Evolutionary conservation across 2,888 invertebrate species (phyloP).

Genomic region (Clistopyga incitator): DNA sequence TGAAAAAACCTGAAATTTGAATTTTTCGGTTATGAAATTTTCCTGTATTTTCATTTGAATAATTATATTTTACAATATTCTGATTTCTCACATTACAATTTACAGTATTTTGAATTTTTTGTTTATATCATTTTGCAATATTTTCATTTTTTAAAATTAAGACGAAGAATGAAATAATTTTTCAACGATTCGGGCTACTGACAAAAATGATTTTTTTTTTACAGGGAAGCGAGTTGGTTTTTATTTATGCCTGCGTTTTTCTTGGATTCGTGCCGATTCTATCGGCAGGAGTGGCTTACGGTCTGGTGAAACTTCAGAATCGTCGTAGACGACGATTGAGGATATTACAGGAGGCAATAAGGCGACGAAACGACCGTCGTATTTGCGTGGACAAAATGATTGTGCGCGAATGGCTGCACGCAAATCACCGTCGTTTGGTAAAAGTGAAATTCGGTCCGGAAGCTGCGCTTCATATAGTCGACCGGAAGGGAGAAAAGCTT

Average conservation of each 20-base stretch:
- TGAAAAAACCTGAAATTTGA: too few relatives aligned
- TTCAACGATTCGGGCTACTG: background rate
- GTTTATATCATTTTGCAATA: too few relatives aligned
- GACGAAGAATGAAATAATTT: too few relatives aligned
- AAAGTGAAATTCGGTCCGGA: slow-evolving; percentile 96
- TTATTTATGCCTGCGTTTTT: slow-evolving; percentile 97
- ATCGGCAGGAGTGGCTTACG: slow-evolving; percentile 96
- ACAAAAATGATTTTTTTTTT: slow-evolving; percentile 74
- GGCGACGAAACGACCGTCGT: slow-evolving; percentile 86
- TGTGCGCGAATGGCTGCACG: slow-evolving; percentile 97
- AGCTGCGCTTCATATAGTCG: slow-evolving; percentile 93
- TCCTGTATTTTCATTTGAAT: too few relatives aligned
- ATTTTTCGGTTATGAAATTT: too few relatives aligned
- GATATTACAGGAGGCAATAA: slow-evolving; percentile 91
- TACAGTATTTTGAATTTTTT: too few relatives aligned
- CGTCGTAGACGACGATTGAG: slow-evolving; percentile 92
- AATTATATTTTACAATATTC: too few relatives aligned
- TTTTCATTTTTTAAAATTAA: too few relatives aligned
- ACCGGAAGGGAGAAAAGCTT: slow-evolving; percentile 96
- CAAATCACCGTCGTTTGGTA: slow-evolving; percentile 94
- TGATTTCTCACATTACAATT: too few relatives aligned
- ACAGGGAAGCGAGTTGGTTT: slow-evolving; percentile 98
- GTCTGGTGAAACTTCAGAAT: slow-evolving; percentile 96
- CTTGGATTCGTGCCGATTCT: slow-evolving; percentile 96
- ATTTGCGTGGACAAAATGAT: slow-evolving; percentile 95